Percentiles rank a stretch among this genome's conserved stretches.
Conservation (phyloP, 2,113 vertebrate species). For the Poeciliopsis prolifica region DNA sequence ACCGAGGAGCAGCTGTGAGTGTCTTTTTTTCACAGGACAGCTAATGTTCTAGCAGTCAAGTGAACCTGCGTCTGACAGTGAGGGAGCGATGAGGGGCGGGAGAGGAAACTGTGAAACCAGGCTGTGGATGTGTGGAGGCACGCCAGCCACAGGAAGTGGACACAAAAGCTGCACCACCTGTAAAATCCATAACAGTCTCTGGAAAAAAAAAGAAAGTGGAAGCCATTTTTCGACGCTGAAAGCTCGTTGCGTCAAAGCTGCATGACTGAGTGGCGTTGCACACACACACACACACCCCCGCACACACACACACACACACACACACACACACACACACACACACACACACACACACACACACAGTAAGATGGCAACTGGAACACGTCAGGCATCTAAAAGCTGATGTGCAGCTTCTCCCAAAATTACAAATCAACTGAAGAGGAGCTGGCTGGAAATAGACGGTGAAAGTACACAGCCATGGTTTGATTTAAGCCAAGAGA, state of each 20-base stretch:
- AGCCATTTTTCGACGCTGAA: background rate
- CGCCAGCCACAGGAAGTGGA: slow-evolving; percentile 52
- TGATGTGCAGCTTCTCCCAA: slow-evolving; percentile 14
- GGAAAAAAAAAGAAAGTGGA: background rate
- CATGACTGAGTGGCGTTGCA: background rate
- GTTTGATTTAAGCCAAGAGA: slow-evolving; percentile 28
- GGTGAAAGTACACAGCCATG: slow-evolving; percentile 33
- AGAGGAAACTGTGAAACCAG: slow-evolving; percentile 67
- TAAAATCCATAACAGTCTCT: slow-evolving; percentile 18
- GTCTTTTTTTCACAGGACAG: slow-evolving; percentile 52
- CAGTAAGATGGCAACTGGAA: slow-evolving; percentile 6
- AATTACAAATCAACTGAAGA: slow-evolving; percentile 32
- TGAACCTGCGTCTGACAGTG: slow-evolving; percentile 61
- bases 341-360: too few species aligned
- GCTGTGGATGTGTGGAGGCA: slow-evolving; percentile 66
- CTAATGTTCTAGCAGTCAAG: slow-evolving; percentile 57
- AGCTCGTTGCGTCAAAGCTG: background rate
- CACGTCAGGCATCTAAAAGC: slow-evolving; percentile 20
- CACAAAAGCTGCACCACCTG: slow-evolving; percentile 54
- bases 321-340: too few species aligned
- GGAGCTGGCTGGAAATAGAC: slow-evolving; percentile 15
- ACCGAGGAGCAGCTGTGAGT: slow-evolving; percentile 45
- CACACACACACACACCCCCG: too few species aligned
- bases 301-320: too few species aligned
- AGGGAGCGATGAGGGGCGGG: slow-evolving; percentile 67